These are phyloP conservation scores for Urosaurus nigricauda DNA, from an alignment of 2,797 vertebrate species.

Conservation along the genomic window DNA sequence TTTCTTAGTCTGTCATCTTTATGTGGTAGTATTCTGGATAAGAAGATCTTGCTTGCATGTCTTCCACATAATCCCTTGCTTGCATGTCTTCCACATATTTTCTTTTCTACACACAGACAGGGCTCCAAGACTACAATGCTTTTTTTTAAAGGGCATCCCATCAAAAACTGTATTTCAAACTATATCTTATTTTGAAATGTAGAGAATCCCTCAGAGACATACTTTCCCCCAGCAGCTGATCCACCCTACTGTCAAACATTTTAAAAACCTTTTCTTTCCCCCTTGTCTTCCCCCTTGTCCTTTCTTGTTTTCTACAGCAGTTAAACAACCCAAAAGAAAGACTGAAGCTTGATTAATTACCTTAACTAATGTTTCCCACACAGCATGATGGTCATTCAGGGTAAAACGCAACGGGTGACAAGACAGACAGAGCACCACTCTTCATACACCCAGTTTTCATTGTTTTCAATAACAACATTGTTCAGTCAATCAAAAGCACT, in stretches of 20 bases:
- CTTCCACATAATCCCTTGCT: background rate
- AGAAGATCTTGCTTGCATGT: background rate
- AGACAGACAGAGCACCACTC: slow-evolving; percentile 16
- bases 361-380: slow-evolving; percentile 40
- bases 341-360: slow-evolving; percentile 59
- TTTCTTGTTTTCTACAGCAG: slow-evolving; percentile 33
- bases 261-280: slow-evolving; percentile 55
- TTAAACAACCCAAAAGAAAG: slow-evolving; percentile 48
- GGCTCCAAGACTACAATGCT: background rate
- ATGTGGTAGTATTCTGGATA: background rate
- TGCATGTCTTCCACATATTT: background rate
- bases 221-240: slow-evolving; percentile 42
- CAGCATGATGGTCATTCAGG: slow-evolving; percentile 55
- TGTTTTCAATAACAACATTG: slow-evolving; percentile 65
- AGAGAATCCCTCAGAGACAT: slow-evolving; percentile 47
- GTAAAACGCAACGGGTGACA: slow-evolving; percentile 55
- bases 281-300: background rate
- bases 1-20: background rate
- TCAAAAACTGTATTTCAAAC: slow-evolving; percentile 1
- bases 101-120: background rate
- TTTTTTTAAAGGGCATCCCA: background rate
- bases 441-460: slow-evolving; percentile 55
- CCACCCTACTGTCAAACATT: slow-evolving; percentile 37
- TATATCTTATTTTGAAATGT: slow-evolving; percentile 21
- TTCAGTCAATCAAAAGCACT: slow-evolving; percentile 73